Percentiles rank a stretch among this genome's conserved stretches.
phyloP scores from a whole-genome alignment of 1,140 invertebrate species.

The Leucophenga varia region DNA sequence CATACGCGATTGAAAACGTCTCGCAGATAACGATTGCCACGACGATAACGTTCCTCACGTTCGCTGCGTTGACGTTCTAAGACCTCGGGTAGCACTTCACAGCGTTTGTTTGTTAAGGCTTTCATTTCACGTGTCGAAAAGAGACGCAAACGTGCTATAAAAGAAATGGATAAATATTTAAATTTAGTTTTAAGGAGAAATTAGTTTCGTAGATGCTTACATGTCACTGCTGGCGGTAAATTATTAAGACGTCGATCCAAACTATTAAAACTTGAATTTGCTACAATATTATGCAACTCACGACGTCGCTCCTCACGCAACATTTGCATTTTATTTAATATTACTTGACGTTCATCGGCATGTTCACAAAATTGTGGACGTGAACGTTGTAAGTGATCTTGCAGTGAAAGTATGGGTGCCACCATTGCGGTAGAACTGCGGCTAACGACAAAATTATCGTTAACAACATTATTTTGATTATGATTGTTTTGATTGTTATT shows the following conservation, averaged over 20 bases:
- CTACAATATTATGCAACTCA: slow-evolving; percentile 39
- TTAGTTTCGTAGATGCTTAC: slow-evolving; percentile 33
- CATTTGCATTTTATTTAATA: slow-evolving; percentile 46
- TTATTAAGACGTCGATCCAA: slow-evolving; percentile 30
- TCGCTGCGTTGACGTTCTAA: slow-evolving; percentile 27
- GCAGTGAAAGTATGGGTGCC: slow-evolving; percentile 19
- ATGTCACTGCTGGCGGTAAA: slow-evolving; percentile 38
- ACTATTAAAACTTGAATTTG: slow-evolving; percentile 21
- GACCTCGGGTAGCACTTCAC: slow-evolving; percentile 39
- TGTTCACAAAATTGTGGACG: slow-evolving; percentile 41
- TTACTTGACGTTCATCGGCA: slow-evolving; percentile 45
- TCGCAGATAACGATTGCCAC: slow-evolving; percentile 40
- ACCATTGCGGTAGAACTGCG: not conserved
- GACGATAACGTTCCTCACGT: slow-evolving; percentile 33
- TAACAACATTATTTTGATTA: too few relatives aligned
- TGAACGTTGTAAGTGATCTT: slow-evolving; percentile 40
- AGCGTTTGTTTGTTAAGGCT: slow-evolving; percentile 42
- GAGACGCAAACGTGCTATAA: slow-evolving; percentile 33
- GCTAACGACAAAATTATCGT: too few relatives aligned
- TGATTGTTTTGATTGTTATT: slow-evolving; percentile 1
- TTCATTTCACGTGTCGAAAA: slow-evolving; percentile 49
- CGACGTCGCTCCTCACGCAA: slow-evolving; percentile 32
- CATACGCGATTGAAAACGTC: slow-evolving; percentile 48
- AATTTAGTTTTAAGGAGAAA: not conserved
- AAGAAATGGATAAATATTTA: slow-evolving; percentile 4